Evolutionary conservation across 2,113 vertebrate genomes (phyloP).

Genomic region (Aramus guarauna): DNA sequence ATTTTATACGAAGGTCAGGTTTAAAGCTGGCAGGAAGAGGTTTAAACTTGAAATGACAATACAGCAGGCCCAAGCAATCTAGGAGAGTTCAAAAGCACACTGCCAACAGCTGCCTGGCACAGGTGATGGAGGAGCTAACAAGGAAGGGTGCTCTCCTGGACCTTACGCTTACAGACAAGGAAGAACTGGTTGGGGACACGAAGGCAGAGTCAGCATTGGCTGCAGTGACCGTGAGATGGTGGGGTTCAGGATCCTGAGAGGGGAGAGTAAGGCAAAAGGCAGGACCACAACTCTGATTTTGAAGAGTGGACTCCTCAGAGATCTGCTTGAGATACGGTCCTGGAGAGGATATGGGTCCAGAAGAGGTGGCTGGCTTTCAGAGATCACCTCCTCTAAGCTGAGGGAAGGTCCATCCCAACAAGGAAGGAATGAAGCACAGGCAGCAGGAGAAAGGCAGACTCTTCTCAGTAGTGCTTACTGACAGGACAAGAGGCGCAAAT

Average conservation of each 20-base stretch:
- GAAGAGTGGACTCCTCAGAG: background rate
- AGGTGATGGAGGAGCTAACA: fast-evolving
- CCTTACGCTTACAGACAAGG: background rate
- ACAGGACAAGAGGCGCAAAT: background rate
- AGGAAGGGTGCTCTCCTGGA: background rate
- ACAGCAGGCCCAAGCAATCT: background rate
- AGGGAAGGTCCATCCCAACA: background rate
- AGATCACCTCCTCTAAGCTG: background rate
- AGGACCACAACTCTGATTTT: background rate
- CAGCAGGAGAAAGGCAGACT: background rate
- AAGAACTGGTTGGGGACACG: background rate
- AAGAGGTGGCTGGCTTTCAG: background rate
- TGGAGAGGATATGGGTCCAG: background rate
- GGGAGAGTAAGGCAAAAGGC: background rate
- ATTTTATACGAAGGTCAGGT: background rate
- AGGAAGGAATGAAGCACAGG: background rate
- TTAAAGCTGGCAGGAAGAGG: background rate
- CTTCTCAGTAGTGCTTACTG: background rate
- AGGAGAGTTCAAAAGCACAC: background rate
- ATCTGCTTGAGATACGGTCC: background rate
- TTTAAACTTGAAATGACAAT: background rate
- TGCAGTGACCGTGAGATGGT: background rate
- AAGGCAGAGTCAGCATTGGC: background rate
- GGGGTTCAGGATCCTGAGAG: background rate
- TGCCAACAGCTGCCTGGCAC: background rate